These are phyloP conservation scores for Oxyteleia sp. DNA, from an alignment of 2,888 invertebrate species.

Conservation along the genomic window DNA sequence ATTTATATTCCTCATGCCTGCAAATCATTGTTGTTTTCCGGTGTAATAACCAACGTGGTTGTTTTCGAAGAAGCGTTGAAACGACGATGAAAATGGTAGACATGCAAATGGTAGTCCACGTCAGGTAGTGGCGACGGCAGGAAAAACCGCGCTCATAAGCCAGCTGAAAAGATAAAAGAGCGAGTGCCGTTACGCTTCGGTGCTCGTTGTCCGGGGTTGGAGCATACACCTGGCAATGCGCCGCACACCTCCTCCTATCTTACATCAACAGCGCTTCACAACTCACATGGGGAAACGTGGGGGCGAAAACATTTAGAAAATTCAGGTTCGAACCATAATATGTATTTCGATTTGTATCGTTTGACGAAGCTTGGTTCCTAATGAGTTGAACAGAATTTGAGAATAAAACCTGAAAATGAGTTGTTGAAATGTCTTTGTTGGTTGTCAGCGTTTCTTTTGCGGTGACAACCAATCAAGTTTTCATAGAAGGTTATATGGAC, in stretches of 20 bases:
- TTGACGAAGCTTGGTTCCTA: no score
- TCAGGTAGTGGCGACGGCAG: conserved; percentile 47
- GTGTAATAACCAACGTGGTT: conserved; percentile 44
- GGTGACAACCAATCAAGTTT: no score
- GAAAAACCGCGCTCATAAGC: conserved; percentile 58
- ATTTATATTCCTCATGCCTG: conserved; percentile 43
- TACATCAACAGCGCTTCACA: background rate
- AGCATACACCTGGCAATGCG: conserved; percentile 66
- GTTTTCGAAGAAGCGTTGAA: conserved; percentile 57
- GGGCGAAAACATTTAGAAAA: no score
- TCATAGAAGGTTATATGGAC: no score
- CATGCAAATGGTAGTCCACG: conserved; percentile 62
- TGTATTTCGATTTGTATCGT: no score
- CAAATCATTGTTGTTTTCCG: conserved; percentile 61
- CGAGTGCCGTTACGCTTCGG: conserved; percentile 68
- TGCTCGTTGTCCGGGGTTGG: conserved; percentile 63
- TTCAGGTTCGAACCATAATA: no score
- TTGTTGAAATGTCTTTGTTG: no score
- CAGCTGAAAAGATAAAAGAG: conserved; percentile 68
- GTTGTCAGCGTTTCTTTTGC: no score
- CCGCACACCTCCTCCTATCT: conserved; percentile 26
- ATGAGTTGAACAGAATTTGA: no score
- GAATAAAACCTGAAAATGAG: no score
- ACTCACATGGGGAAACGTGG: no score
- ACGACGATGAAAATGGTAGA: conserved; percentile 63